These are phyloP conservation scores for Drosophila sturtevanti DNA, from an alignment of 1,140 invertebrate genomes.

Conservation along the genomic window DNA sequence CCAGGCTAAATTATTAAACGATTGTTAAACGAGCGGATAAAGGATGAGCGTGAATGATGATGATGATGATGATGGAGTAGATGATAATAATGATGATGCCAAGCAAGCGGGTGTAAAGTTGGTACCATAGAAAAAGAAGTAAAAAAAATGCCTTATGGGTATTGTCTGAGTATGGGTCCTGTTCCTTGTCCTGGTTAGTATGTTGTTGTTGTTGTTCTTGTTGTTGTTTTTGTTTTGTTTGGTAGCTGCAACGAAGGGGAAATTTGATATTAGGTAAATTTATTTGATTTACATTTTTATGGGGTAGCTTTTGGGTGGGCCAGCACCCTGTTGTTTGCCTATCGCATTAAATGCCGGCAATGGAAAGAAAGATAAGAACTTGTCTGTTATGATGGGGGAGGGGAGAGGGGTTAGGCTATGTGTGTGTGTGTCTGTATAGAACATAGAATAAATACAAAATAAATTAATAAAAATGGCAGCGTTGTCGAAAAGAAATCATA, in stretches of 20 bases:
- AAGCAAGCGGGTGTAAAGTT: slow-evolving; percentile 25
- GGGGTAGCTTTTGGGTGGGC: slow-evolving; percentile 52
- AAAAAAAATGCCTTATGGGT: slow-evolving; percentile 9
- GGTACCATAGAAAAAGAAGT: background rate
- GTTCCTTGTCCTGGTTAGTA: background rate
- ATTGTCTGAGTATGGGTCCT: background rate
- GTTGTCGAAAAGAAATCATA: slow-evolving; percentile 57
- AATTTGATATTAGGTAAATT: slow-evolving; percentile 82
- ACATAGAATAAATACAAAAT: slow-evolving; percentile 70
- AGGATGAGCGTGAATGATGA: slow-evolving; percentile 80
- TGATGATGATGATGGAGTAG: slow-evolving; percentile 51
- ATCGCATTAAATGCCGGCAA: slow-evolving; percentile 74
- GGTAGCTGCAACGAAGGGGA: slow-evolving; percentile 61
- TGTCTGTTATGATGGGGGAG: slow-evolving; percentile 51
- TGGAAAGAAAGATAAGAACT: slow-evolving; percentile 68
- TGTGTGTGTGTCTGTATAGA: background rate
- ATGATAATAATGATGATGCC: slow-evolving; percentile 12
- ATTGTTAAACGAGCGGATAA: slow-evolving; percentile 81
- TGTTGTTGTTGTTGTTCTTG: background rate
- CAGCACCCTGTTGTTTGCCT: slow-evolving; percentile 62
- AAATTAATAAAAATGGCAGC: slow-evolving; percentile 72
- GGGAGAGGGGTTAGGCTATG: background rate
- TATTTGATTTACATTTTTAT: slow-evolving; percentile 82
- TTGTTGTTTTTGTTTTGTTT: slow-evolving; percentile 47
- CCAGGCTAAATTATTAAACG: slow-evolving; percentile 81